Evolutionary conservation across 1,140 invertebrate species (phyloP), one percentile per base, ranked within the genome.

Genomic region (Scaptomyza montana): DNA sequence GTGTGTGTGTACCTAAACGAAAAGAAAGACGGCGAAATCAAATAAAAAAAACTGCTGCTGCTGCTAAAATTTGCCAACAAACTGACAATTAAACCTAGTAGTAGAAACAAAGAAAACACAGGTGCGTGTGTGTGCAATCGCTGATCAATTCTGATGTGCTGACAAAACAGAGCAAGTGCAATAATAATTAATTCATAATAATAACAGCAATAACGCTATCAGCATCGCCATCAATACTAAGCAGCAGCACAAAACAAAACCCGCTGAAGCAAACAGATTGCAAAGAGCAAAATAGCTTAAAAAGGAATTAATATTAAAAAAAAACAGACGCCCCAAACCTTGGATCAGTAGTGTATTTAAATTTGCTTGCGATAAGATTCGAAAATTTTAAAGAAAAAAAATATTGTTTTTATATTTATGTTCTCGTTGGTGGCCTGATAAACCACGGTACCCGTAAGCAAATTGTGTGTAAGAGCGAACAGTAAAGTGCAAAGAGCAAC

Each of bases 101-200:
- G 61, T 5, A 9, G 33, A 9, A 36, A 45, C 21, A 10, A 41
- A 30, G 51, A 33, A 43, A 19, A 53, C 16, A 50, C 55, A 50
- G 45, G 16, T 53, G 39, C 19, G 36, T 53, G 45, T 53, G 77
- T 72, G 46, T 46, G 56, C 60, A 75, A 85, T 86, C 72, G 80
- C 79, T 69, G 75, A 82, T 86, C 84, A 78, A 77, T 84, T 84
- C 75, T 87, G 78, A 77, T 75, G 77, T 80, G 74, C 36, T 57
- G 46, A 51, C 53, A 74, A 46, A 33, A 55, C 25, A 45, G 50
- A 54, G 39, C 47, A 76, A 57, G 54, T 49, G 51, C 51, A n/a
- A 63, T 56, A n/a, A 63, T 56, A 67, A 73, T 68, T 67, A 73
- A 69, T 69, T 55, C 19, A 36, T 36, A 46, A 56, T 36, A 50